Base-by-base conservation (phyloP, 64 coral and sea anemone genomes). In the Stichodactyla mertensii region DNA sequence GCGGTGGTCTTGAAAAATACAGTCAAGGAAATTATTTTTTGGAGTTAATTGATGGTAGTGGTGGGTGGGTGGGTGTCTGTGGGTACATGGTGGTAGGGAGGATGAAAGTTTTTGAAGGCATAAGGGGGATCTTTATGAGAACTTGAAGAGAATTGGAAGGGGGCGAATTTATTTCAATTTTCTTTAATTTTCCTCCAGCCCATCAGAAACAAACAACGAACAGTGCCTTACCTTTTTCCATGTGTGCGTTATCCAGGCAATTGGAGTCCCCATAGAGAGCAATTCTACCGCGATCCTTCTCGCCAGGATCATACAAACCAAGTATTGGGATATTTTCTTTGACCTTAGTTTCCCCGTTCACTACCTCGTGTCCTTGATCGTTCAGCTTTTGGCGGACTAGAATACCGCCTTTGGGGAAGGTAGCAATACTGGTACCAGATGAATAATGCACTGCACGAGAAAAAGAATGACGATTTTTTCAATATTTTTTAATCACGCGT, bases 191-290 rank as follows among this genome's bases (percentile, higher is more conserved):
- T 45, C 3, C 36, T 45, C 3, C 36, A 2, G 3, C 36, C 36
- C 36, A 45, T 4, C 36, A 45, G 36, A 2, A 2, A 45, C 3
- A 45, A 45, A 45, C 3, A 45, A 45, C 3, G 3, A 45, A 45
- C 36, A 45, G 36, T 45, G 36, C 0, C 56, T 22, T 89, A 99
- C 97, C 97, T 93, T 94, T 92, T 26, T 99, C 93, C 90, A 99
- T 92, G 28, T 94, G 97, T 23, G 97, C 97, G 78, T 94, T 92
- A 58, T 99, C 97, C 31, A 99, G 82, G 57, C 97, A 99, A 66
- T 99, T 99, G 4, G 97, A 99, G 45, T 99, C 97, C 83, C 97
- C 97, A 69, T 99, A 99, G 55, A 99, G 19, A 12, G 87, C 97
- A 16, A 99, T 92, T 84, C 97, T 87, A 1, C 97, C 97, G 18